These are phyloP conservation scores for Pteruthius melanotis DNA, from an alignment of 2,113 vertebrate genomes.

Conservation along the genomic window DNA sequence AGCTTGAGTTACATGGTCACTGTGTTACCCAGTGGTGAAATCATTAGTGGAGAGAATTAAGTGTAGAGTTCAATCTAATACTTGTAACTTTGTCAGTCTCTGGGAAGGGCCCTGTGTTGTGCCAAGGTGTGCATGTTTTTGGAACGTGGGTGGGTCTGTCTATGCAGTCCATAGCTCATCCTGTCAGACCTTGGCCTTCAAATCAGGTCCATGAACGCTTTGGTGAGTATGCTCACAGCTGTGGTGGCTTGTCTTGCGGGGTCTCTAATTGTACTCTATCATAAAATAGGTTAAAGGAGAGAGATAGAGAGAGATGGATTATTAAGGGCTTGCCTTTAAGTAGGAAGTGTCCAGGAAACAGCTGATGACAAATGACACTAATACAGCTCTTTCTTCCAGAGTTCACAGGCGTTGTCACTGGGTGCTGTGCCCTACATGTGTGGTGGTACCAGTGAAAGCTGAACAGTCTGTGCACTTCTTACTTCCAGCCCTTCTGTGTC, in stretches of 20 bases:
- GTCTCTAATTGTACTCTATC: background rate
- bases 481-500: background rate
- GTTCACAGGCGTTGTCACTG: rapidly evolving
- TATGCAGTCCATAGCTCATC: background rate
- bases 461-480: rapidly evolving
- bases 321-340: background rate
- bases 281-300: background rate
- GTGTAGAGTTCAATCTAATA: background rate
- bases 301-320: background rate
- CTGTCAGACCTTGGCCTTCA: background rate
- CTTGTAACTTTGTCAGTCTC: background rate
- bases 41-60: background rate
- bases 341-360: background rate
- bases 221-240: background rate
- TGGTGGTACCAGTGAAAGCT: rapidly evolving
- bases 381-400: background rate
- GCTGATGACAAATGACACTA: background rate
- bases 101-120: background rate
- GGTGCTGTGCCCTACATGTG: background rate
- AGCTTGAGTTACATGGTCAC: background rate
- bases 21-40: background rate
- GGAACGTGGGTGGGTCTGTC: rapidly evolving
- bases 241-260: background rate
- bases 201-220: rapidly evolving
- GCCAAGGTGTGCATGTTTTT: too few relatives aligned